These are phyloP conservation scores for Ophion costatus DNA, from an alignment of 2,888 invertebrate species.

Conservation along the genomic window DNA sequence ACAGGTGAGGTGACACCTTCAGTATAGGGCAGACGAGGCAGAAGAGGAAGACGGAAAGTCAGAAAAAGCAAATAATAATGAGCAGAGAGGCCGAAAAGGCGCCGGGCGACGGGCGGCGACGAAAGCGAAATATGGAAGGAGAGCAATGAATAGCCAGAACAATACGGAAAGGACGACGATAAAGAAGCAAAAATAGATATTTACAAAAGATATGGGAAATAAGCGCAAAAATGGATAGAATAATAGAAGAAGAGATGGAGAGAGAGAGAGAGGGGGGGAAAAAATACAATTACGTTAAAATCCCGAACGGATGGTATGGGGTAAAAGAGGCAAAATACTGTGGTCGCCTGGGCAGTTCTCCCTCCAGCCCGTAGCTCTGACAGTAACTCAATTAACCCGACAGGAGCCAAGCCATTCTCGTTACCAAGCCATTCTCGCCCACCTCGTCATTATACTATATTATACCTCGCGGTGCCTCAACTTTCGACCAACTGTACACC, in stretches of 20 bases:
- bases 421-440: conserved; percentile 36
- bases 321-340: conserved; percentile 56
- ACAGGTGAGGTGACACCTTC: no score
- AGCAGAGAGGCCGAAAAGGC: no score
- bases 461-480: conserved; percentile 56
- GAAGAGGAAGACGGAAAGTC: not conserved
- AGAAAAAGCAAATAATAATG: not conserved
- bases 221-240: not conserved
- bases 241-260: not conserved
- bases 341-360: conserved; percentile 42
- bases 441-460: conserved; percentile 59
- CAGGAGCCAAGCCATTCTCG: conserved; percentile 51
- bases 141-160: not conserved
- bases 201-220: not conserved
- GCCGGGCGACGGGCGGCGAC: no score
- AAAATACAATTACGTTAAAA: conserved; percentile 45
- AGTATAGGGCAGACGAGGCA: no score
- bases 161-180: not conserved
- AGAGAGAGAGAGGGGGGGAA: conserved; percentile 20
- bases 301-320: conserved; percentile 35
- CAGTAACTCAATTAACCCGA: conserved; percentile 64
- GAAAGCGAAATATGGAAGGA: not conserved
- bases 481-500: conserved; percentile 37
- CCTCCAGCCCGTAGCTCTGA: conserved; percentile 34
- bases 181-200: not conserved